Percentiles rank a stretch among this genome's conserved stretches.
Evolutionary conservation across 2,888 invertebrate species (phyloP).

Genomic region (Mimumesa dahlbomi): DNA sequence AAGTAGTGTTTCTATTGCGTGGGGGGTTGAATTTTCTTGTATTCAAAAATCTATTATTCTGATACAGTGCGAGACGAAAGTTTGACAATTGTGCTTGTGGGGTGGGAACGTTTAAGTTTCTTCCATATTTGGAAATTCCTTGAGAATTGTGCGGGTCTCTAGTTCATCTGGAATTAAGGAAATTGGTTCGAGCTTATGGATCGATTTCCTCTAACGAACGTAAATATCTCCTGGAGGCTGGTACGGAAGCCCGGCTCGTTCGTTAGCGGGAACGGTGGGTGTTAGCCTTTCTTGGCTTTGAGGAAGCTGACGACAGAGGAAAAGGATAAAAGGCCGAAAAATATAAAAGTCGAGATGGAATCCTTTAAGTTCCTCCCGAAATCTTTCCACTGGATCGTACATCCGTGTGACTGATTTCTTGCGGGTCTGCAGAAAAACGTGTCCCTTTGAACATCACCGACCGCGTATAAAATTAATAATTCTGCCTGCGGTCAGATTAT

Average conservation of each 20-base stretch:
- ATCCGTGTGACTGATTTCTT: constrained; percentile 26
- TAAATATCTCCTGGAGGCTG: constrained; percentile 17
- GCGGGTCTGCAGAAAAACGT: constrained; percentile 33
- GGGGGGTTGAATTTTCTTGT: no score
- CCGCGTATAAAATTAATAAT: no score
- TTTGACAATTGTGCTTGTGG: no score
- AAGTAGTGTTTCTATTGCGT: no score
- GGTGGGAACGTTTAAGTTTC: no score
- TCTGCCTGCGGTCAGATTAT: no score
- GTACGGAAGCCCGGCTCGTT: constrained; percentile 29
- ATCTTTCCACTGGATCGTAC: constrained; percentile 34
- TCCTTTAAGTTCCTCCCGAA: constrained; percentile 17
- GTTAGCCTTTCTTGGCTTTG: constrained; percentile 34
- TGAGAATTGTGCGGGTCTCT: not conserved
- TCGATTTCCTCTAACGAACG: constrained; percentile 31
- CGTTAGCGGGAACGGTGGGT: constrained; percentile 39
- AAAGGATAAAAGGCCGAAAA: constrained; percentile 37
- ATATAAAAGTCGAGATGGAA: constrained; percentile 15
- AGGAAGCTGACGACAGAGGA: constrained; percentile 24
- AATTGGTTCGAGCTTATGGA: constrained; percentile 15
- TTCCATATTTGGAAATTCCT: no score
- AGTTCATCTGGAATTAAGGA: not conserved
- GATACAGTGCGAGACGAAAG: no score
- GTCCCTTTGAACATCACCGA: constrained; percentile 29
- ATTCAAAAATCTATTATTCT: no score